phyloP scores from a whole-genome alignment of 2,888 invertebrate genomes.

The Troglohyphantes excavatus region DNA sequence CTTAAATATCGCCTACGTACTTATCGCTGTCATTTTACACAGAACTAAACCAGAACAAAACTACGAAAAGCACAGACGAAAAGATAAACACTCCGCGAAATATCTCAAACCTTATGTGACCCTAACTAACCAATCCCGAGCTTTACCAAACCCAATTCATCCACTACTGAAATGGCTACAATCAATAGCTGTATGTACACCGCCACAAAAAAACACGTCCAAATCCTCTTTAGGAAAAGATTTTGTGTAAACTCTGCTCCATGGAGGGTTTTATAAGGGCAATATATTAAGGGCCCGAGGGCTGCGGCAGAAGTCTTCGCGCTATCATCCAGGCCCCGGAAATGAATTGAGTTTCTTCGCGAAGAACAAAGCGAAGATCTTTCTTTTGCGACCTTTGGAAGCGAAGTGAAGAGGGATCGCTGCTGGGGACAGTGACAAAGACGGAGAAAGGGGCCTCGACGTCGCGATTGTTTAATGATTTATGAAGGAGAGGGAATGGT shows the following conservation, averaged over 20 bases:
- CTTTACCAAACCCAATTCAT: no score
- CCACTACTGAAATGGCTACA: no score
- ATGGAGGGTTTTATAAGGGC: constrained; percentile 29
- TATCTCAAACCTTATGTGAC: no score
- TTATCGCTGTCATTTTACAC: no score
- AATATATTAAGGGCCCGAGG: constrained; percentile 48
- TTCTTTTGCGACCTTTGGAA: constrained; percentile 6
- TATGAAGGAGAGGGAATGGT: no score
- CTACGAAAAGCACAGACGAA: no score
- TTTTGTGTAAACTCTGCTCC: constrained; percentile 42
- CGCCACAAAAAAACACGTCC: not conserved
- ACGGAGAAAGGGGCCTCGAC: no score
- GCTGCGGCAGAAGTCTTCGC: not conserved
- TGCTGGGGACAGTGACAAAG: constrained; percentile 61
- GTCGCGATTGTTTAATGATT: no score
- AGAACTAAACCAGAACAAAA: no score
- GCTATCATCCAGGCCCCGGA: not conserved
- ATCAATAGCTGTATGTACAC: not conserved
- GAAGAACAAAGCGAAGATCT: constrained; percentile 46
- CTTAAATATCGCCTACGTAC: no score
- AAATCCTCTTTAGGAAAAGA: not conserved
- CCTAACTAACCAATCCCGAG: no score
- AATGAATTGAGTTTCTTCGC: constrained; percentile 52
- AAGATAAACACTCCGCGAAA: no score
- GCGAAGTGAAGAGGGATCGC: constrained; percentile 27